These are phyloP conservation scores for Lytechinus variegatus DNA, from an alignment of 35 echinoderm and acorn worm species.

Conservation along the genomic window DNA sequence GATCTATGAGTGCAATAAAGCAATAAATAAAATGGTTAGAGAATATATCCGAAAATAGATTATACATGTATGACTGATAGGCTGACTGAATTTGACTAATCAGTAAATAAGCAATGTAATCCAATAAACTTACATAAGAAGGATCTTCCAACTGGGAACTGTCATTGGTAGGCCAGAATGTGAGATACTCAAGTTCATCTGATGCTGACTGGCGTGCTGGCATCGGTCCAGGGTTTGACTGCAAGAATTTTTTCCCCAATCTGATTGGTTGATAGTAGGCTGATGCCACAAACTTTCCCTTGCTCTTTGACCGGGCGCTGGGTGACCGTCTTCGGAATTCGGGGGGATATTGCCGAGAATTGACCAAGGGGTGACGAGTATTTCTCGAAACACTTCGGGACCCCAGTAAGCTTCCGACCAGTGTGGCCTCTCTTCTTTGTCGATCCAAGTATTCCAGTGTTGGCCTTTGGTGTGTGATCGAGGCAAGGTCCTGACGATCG, in stretches of 20 bases:
- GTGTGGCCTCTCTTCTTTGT: not conserved
- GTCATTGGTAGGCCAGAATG: not conserved
- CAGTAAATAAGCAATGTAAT: too few species aligned
- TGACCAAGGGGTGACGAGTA: not conserved
- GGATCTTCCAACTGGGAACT: not conserved
- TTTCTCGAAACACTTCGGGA: conserved; percentile 34
- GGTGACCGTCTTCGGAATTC: not conserved
- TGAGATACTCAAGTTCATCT: conserved; percentile 8
- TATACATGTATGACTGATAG: too few species aligned
- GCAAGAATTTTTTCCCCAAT: not conserved
- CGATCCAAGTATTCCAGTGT: not conserved
- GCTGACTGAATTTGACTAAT: too few species aligned
- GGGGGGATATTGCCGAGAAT: not conserved
- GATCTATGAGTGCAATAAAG: too few species aligned
- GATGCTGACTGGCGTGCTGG: conserved; percentile 29
- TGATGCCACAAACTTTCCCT: conserved; percentile 4
- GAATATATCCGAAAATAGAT: too few species aligned
- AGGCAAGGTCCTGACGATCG: not conserved
- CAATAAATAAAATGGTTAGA: too few species aligned
- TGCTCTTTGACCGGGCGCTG: not conserved
- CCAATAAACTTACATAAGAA: not conserved
- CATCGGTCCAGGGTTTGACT: not conserved
- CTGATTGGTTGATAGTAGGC: not conserved
- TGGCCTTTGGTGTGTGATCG: not conserved
- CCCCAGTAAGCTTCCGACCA: not conserved